These are phyloP conservation scores for Actinostola sp. DNA, from an alignment of 92 coral and sea anemone species.

Conservation along the genomic window DNA sequence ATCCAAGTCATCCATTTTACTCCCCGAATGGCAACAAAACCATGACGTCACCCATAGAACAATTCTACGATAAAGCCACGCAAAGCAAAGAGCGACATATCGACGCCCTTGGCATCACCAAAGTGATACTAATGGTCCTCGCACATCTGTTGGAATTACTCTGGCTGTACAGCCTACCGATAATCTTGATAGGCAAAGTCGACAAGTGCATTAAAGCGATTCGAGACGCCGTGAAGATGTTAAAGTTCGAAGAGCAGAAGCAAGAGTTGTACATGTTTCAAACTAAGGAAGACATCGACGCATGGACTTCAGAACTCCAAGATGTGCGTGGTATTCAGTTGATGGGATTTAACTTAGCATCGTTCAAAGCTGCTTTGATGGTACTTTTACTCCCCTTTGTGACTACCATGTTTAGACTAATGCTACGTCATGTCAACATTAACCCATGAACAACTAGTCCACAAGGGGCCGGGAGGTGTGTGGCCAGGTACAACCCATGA, in stretches of 20 bases:
- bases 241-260: conserved; percentile 58
- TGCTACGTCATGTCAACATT: conserved; percentile 53
- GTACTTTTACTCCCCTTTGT: conserved; percentile 63
- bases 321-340: conserved; percentile 58
- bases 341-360: conserved; percentile 59
- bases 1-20: too few species aligned
- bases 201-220: conserved; percentile 55
- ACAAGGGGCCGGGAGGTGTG: too few species aligned
- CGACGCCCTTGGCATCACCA: conserved; percentile 31
- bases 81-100: conserved; percentile 3
- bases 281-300: conserved; percentile 21
- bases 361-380: conserved; percentile 49
- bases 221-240: conserved; percentile 44
- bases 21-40: neutral
- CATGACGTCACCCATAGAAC: neutral
- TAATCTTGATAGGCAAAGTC: conserved; percentile 61
- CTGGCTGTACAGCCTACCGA: conserved; percentile 62
- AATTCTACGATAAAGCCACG: neutral
- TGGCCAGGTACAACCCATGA: too few species aligned
- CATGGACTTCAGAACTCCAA: conserved; percentile 16
- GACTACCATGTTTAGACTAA: conserved; percentile 38
- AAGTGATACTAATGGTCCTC: conserved; percentile 25
- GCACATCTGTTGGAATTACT: conserved; percentile 49
- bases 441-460: conserved; percentile 5
- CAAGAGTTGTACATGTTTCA: conserved; percentile 46